phyloP scores from a whole-genome alignment of 2,888 invertebrate species.

The Octodonta nipae region DNA sequence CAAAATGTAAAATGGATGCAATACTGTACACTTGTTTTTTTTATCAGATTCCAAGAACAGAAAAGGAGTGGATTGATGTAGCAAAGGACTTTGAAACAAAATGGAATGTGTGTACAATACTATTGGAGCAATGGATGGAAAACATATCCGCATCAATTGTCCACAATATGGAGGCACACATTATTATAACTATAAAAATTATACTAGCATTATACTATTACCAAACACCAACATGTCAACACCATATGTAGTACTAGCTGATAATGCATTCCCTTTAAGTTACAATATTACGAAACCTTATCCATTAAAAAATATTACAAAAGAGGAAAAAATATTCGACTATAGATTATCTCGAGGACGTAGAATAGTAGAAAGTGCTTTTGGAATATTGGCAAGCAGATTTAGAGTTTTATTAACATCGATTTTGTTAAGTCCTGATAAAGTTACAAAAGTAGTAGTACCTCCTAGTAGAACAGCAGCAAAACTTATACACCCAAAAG shows the following conservation, averaged over 20 bases:
- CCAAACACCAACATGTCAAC: slow-evolving; percentile 4
- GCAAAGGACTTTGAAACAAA: slow-evolving; percentile 11
- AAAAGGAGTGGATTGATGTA: slow-evolving; percentile 5
- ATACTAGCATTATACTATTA: slow-evolving; percentile 4
- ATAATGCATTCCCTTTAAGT: slow-evolving; percentile 19
- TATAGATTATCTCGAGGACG: slow-evolving; percentile 15
- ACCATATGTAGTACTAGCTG: slow-evolving; percentile 4
- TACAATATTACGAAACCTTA: too few relatives aligned
- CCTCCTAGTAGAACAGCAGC: too few relatives aligned
- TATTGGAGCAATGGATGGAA: slow-evolving; percentile 7
- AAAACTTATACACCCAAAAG: too few relatives aligned
- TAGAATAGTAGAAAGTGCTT: slow-evolving; percentile 16
- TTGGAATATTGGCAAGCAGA: slow-evolving; percentile 14
- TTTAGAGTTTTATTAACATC: slow-evolving; percentile 15
- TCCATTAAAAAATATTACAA: too few relatives aligned
- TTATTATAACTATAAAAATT: slow-evolving; percentile 3
- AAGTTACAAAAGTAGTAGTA: too few relatives aligned
- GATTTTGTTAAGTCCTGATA: too few relatives aligned
- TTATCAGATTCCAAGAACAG: too few relatives aligned
- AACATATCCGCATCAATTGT: slow-evolving; percentile 12
- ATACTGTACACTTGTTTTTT: too few relatives aligned
- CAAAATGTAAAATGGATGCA: too few relatives aligned
- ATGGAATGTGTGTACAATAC: slow-evolving; percentile 12
- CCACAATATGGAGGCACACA: slow-evolving; percentile 2
- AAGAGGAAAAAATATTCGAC: slow-evolving; percentile 13